phyloP scores from a whole-genome alignment of 2,113 vertebrate genomes.

The Reinhardtius hippoglossoides region DNA sequence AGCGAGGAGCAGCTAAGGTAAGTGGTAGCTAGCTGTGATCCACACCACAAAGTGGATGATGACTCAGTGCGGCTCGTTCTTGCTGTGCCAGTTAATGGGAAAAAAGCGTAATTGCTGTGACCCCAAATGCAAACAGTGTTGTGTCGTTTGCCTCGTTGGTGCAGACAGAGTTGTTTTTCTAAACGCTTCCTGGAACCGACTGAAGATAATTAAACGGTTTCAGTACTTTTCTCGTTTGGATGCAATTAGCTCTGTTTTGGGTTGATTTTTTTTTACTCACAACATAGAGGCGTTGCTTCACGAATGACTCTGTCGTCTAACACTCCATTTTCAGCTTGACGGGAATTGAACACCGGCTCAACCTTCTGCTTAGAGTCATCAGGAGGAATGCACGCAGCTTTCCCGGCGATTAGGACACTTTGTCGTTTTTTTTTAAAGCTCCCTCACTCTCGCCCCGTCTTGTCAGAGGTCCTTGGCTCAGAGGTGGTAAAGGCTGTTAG shows the following conservation, averaged over 20 bases:
- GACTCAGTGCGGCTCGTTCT: slow-evolving; percentile 27
- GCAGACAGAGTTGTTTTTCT: slow-evolving; percentile 22
- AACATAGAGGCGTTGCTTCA: not conserved
- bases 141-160: slow-evolving; percentile 26
- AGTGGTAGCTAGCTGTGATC: slow-evolving; percentile 13
- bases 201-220: slow-evolving; percentile 7
- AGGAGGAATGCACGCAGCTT: not conserved
- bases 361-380: too few species aligned
- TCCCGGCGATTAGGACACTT: slow-evolving; percentile 8
- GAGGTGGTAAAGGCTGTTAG: slow-evolving; percentile 1
- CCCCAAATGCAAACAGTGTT: slow-evolving; percentile 16
- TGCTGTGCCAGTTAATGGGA: slow-evolving; percentile 40
- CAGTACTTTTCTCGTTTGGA: not conserved
- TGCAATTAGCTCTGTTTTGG: not conserved
- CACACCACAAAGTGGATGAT: slow-evolving; percentile 21
- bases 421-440: slow-evolving; percentile 10
- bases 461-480: slow-evolving; percentile 20
- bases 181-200: not conserved
- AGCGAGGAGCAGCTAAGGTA: not conserved
- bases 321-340: not conserved
- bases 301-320: not conserved
- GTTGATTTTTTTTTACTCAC: not conserved
- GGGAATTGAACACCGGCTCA: not conserved
- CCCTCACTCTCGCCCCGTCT: slow-evolving; percentile 2
- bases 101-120: slow-evolving; percentile 37